Conservation (phyloP, 1,140 invertebrate species). For the Laodelphax striatellus region DNA sequence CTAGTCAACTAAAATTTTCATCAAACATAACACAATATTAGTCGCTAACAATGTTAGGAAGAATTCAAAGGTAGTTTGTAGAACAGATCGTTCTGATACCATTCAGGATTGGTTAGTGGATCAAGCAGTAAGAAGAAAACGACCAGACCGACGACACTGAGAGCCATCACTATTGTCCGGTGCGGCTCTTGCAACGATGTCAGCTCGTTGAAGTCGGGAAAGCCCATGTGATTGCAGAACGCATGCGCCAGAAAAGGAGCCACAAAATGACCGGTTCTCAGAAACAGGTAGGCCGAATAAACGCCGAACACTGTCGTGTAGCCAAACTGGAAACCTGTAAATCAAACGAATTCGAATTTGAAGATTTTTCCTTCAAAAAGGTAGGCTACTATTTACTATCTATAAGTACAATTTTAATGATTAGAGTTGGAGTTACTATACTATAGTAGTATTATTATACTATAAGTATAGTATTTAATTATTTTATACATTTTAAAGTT, state of each 20-base stretch:
- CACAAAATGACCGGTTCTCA: conserved; percentile 71
- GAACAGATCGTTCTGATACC: conserved; percentile 61
- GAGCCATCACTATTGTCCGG: conserved; percentile 47
- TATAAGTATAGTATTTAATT: too few species aligned
- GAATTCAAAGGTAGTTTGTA: conserved; percentile 18
- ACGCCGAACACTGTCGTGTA: conserved; percentile 90
- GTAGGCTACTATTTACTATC: too few species aligned
- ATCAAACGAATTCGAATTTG: conserved; percentile 15
- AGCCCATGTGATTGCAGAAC: conserved; percentile 94
- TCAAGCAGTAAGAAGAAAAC: conserved; percentile 65
- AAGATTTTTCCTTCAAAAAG: conserved; percentile 13
- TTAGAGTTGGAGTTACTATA: too few species aligned
- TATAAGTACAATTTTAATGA: too few species aligned
- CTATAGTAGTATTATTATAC: too few species aligned
- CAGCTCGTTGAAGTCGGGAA: conserved; percentile 77
- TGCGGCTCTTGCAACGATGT: conserved; percentile 47
- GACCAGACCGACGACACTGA: conserved; percentile 64
- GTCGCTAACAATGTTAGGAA: too few species aligned
- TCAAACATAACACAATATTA: too few species aligned
- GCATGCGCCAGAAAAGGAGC: conserved; percentile 83
- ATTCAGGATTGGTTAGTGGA: conserved; percentile 62
- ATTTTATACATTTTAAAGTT: too few species aligned
- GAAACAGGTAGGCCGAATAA: conserved; percentile 84
- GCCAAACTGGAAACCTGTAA: conserved; percentile 74
- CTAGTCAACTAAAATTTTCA: too few species aligned